phyloP scores from a whole-genome alignment of 2,888 invertebrate genomes.

The Acheta domesticus region DNA sequence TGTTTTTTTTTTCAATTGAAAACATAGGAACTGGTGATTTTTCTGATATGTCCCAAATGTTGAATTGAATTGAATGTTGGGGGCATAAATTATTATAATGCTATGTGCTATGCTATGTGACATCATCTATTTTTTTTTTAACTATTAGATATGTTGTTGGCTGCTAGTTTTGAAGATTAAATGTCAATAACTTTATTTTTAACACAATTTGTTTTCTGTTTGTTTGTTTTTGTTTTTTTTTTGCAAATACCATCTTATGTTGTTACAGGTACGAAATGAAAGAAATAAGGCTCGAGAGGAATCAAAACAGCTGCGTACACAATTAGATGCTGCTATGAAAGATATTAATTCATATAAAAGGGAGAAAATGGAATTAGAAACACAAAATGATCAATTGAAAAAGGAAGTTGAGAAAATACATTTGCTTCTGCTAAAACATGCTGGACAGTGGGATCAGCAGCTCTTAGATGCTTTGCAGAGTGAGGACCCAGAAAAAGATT shows the following conservation, averaged over 20 bases:
- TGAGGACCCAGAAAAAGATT: conserved; percentile 50
- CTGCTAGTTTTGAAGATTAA: too few species aligned
- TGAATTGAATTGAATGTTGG: neutral
- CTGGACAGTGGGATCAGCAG: conserved; percentile 62
- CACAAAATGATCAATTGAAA: conserved; percentile 69
- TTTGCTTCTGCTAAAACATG: conserved; percentile 62
- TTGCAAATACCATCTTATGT: neutral
- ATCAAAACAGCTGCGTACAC: conserved; percentile 73
- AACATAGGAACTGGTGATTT: neutral
- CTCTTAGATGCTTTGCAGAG: conserved; percentile 51
- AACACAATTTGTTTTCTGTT: neutral
- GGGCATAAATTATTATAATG: neutral
- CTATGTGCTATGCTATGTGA: neutral
- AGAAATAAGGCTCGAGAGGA: conserved; percentile 91
- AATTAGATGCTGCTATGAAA: conserved; percentile 74
- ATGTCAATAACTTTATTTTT: too few species aligned
- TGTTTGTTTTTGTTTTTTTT: neutral
- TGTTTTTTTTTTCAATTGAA: neutral
- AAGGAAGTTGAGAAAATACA: conserved; percentile 79
- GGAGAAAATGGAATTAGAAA: conserved; percentile 73
- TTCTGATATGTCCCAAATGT: neutral
- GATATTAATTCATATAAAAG: conserved; percentile 70
- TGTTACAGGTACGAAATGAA: conserved; percentile 71
- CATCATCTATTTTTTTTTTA: neutral
- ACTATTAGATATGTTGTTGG: too few species aligned